These are phyloP conservation scores for Arctia plantaginis DNA, from an alignment of 2,888 invertebrate genomes.

Conservation along the genomic window DNA sequence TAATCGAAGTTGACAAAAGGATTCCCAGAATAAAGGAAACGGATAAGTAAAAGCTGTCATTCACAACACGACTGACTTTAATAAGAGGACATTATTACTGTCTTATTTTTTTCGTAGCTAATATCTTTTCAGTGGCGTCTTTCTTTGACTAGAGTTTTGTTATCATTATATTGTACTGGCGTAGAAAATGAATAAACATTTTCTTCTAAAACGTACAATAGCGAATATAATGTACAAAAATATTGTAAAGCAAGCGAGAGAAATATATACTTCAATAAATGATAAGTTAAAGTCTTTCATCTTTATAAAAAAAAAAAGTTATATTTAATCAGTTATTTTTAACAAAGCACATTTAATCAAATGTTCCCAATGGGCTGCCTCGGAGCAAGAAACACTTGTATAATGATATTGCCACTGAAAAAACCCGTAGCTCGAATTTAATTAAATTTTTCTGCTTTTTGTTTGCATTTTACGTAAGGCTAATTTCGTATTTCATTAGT, in stretches of 20 bases:
- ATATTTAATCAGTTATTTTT: constrained; percentile 20
- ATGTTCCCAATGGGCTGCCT: constrained; percentile 35
- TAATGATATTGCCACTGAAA: constrained; percentile 52
- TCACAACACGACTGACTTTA: constrained; percentile 42
- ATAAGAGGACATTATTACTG: constrained; percentile 45
- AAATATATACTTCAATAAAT: neutral
- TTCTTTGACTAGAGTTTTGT: constrained; percentile 21
- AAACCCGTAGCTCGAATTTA: constrained; percentile 54
- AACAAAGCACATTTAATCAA: constrained; percentile 30
- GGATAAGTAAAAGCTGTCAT: constrained; percentile 46
- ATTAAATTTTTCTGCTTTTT: constrained; percentile 61
- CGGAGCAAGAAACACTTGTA: constrained; percentile 41
- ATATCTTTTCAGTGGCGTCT: constrained; percentile 38
- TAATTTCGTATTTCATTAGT: constrained; percentile 60
- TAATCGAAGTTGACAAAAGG: constrained; percentile 54
- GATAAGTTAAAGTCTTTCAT: neutral
- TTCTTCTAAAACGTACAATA: neutral
- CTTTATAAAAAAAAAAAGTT: constrained; percentile 10
- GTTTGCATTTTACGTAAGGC: constrained; percentile 60
- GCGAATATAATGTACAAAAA: neutral
- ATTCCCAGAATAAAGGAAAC: constrained; percentile 40
- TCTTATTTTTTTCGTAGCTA: constrained; percentile 25
- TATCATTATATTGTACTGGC: constrained; percentile 14
- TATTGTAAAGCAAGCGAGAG: neutral
- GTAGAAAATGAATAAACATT: constrained; percentile 7